Evolutionary conservation across 2,888 invertebrate genomes (phyloP), one percentile per base, ranked within the genome.

Genomic region (Reticulitermes lucifugus): DNA sequence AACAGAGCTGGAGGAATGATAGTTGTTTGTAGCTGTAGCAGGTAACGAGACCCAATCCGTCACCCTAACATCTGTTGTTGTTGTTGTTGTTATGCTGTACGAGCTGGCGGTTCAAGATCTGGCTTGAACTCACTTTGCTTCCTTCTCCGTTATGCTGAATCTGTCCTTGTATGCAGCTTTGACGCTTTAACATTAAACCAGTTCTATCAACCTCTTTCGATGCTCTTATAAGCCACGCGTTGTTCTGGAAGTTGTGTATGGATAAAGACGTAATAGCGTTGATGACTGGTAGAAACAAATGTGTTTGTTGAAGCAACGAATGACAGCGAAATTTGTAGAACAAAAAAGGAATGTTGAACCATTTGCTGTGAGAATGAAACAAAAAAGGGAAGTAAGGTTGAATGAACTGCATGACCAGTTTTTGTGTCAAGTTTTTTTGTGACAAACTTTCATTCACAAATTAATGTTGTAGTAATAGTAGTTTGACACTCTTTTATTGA

Each of bases 381-480:
- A 35, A 51, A 75, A 75, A 77, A 43, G 46, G 77, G 77, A 46
- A 77, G n/a, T n/a, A 46, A 77, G 77, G 77, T 77, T 77, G 77
- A 77, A 77, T 77, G 77, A 77, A 77, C 77, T 73, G 41, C 18
- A 22, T 10, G 77, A 77, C 77, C 77, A 46, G 77, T 77, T 77
- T 77, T 77, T 77, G 10, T 46, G 46, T 9, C n/a, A n/a, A 77
- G 7, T 43, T 0, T 77, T 73, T 73, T n/a, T 77, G 51, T 35
- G 3, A 35, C 77, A 18, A 77, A 77, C 51, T 77, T 77, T 51
- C 77, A 77, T 77, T 77, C 77, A 77, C 77, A 77, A 77, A 77
- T 77, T 77, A 77, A 77, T 77, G 77, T 46, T 46, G 77, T 77
- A 77, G 77, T 77, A 77, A 51, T 77, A 46, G 77, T 77, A 77